Base-by-base conservation (phyloP, 30 jellyfish, hydroid and myxozoan genomes). In the Hydractinia echinata region DNA sequence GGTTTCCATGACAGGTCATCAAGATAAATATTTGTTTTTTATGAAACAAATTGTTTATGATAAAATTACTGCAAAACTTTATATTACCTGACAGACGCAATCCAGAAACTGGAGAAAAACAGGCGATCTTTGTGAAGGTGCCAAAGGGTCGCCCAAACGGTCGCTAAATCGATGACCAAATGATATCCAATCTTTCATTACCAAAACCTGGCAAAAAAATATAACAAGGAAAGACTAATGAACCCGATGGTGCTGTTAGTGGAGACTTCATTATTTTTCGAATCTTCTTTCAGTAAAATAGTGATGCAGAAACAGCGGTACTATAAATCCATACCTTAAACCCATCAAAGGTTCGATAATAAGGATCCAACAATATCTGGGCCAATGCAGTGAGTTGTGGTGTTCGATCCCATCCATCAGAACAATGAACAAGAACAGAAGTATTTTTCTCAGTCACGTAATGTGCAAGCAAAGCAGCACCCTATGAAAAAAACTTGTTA, bases 381-480 rank as follows among this genome's bases (percentile, higher is more conserved):
- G 97, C 97, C 85, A 90, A 68, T 6, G 97, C 68, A 4, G 97
- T 67, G 61, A 90, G 85, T 82, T 90, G 97, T 49, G 96, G 97
- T 13, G 97, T 90, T 76, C 97, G 84, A 61, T 90, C 97, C 97
- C 97, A 90, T 7, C 97, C 97, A 72, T 90, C 97, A 1, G 97
- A 90, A 71, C 97, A 90, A 70, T 90, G 97, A 10, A 90, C 83
- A 1, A 90, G 89, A 11, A 90, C 95, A 4, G 97, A 85, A 21
- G 77, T 88, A 30, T 87, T 88, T 72, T 90, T 90, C 71, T 85
- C 97, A 55, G 93, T 81, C 54, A 90, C 89, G 68, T 90, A 90
- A 85, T 85, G 97, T 15, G 97, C 97, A 8, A 85, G 86, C 74
- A 90, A 78, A 6, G 97, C 68, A 6, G 97, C 97, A 30, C 97